Evolutionary conservation across 2,888 invertebrate genomes (phyloP).

Genomic region (Nephrotoma appendiculata): DNA sequence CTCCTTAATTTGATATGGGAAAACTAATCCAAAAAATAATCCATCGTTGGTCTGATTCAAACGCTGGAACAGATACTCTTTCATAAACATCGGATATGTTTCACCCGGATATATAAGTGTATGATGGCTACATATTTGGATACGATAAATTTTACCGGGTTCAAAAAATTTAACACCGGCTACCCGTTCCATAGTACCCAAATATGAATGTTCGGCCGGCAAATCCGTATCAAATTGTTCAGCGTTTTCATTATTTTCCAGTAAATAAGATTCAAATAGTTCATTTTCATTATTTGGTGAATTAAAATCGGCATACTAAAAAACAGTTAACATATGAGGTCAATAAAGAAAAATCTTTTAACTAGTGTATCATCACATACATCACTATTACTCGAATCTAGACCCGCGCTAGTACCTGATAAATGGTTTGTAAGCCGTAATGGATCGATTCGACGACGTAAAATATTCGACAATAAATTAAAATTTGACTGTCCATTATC

Average conservation of each 20-base stretch:
- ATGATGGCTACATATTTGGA: conserved; percentile 44
- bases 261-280: background rate
- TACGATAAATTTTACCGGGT: conserved; percentile 33
- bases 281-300: conserved; percentile 5
- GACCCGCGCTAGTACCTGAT: background rate
- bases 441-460: background rate
- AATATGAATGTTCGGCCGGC: conserved; percentile 38
- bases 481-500: background rate
- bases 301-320: background rate
- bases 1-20: conserved; percentile 15
- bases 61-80: conserved; percentile 28
- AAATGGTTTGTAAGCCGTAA: background rate
- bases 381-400: background rate
- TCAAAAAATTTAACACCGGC: conserved; percentile 50
- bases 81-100: conserved; percentile 53
- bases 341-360: background rate
- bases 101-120: conserved; percentile 65
- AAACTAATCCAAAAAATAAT: conserved; percentile 28
- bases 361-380: background rate
- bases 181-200: conserved; percentile 40
- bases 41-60: conserved; percentile 23
- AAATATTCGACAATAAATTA: background rate
- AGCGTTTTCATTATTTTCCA: conserved; percentile 10
- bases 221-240: conserved; percentile 36
- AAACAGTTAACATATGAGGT: background rate